A percentile compares a stretch with the other conserved stretches of the same genome.
phyloP scores from a whole-genome alignment of 2,888 invertebrate genomes.

The Drosophila ezoana region DNA sequence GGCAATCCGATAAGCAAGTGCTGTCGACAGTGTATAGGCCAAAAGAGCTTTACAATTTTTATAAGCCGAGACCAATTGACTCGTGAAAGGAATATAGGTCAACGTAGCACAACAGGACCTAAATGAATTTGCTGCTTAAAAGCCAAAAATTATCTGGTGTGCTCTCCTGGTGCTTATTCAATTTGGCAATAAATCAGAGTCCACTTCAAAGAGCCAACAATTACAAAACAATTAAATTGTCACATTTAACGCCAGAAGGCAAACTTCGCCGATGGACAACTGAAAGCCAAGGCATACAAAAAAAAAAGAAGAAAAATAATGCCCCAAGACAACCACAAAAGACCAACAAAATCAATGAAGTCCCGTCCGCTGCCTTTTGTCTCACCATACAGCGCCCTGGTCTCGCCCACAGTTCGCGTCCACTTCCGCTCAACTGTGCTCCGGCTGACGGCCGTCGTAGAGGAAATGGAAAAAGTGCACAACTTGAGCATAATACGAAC shows the following conservation, averaged over 20 bases:
- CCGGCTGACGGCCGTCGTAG: slow-evolving; percentile 11
- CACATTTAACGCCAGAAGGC: slow-evolving; percentile 54
- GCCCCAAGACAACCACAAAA: slow-evolving; percentile 51
- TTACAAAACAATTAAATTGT: slow-evolving; percentile 80
- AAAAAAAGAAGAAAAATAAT: slow-evolving; percentile 1
- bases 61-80: slow-evolving; percentile 8
- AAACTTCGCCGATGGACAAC: slow-evolving; percentile 34
- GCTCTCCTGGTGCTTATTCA: slow-evolving; percentile 41
- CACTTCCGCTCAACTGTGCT: slow-evolving; percentile 55
- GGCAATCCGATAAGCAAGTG: slow-evolving; percentile 18
- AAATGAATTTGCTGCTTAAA: slow-evolving; percentile 11
- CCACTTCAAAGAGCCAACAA: slow-evolving; percentile 60
- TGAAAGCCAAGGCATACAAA: slow-evolving; percentile 8
- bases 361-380: slow-evolving; percentile 41
- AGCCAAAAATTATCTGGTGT: slow-evolving; percentile 10
- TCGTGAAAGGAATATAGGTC: slow-evolving; percentile 20
- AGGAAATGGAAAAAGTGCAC: slow-evolving; percentile 73
- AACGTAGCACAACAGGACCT: slow-evolving; percentile 15
- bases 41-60: slow-evolving; percentile 22
- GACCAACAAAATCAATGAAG: slow-evolving; percentile 51
- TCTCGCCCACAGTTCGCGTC: slow-evolving; percentile 13
- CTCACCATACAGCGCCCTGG: slow-evolving; percentile 10
- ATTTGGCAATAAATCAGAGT: slow-evolving; percentile 65
- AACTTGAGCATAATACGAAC: slow-evolving; percentile 66
- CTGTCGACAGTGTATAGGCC: slow-evolving; percentile 16